Evolutionary conservation across 2,113 vertebrate genomes (phyloP).

Genomic region (Antigone vipio): DNA sequence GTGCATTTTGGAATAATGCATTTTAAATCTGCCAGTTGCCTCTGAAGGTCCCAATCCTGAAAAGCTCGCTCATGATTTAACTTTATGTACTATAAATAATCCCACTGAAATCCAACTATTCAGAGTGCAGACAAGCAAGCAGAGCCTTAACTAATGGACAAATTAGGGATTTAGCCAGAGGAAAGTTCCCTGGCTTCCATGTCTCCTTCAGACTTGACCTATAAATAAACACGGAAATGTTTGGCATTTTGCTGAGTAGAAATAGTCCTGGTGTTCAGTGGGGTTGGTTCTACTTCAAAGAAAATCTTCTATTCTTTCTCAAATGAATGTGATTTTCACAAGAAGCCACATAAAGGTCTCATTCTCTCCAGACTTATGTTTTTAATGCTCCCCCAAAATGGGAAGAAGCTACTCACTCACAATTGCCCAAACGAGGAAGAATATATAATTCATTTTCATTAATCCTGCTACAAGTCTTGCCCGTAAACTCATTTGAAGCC

Average conservation of each 20-base stretch:
- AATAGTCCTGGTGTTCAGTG: not conserved
- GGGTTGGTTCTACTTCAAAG: not conserved
- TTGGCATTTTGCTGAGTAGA: not conserved
- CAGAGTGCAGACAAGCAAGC: not conserved
- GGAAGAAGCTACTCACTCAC: not conserved
- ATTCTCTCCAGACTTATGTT: not conserved
- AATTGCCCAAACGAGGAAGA: not conserved
- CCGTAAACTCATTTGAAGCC: not conserved
- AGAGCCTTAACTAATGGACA: not conserved
- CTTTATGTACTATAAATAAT: not conserved
- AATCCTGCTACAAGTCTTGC: not conserved
- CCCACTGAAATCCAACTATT: not conserved
- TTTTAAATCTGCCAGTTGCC: not conserved
- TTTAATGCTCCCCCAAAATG: not conserved
- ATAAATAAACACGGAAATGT: not conserved
- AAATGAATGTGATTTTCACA: not conserved
- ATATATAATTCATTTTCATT: not conserved
- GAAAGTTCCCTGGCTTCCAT: not conserved
- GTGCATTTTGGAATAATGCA: not conserved
- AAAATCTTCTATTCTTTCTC: not conserved
- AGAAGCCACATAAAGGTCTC: not conserved
- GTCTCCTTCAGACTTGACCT: not conserved
- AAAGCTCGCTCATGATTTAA: not conserved
- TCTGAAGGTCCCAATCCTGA: not conserved
- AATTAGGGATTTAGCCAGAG: not conserved